Evolutionary conservation across 2,888 invertebrate genomes (phyloP).

Genomic region (Latrodectus elegans): DNA sequence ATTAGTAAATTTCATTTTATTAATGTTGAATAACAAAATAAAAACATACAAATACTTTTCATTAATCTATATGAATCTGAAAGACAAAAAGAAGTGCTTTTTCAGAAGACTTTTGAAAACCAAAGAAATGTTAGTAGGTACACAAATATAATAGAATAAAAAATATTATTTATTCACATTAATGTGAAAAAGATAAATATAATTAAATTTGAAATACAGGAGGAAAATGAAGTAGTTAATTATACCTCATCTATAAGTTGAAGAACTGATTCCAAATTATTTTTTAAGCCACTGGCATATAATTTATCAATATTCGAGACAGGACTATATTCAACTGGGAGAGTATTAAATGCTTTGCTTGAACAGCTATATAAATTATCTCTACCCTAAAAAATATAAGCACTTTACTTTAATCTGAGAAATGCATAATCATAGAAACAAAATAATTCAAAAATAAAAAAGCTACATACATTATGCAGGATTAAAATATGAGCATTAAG

Average conservation of each 20-base stretch:
- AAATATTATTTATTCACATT: too few relatives aligned
- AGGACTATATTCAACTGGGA: constrained; percentile 37
- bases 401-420: background rate
- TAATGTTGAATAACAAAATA: too few relatives aligned
- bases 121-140: too few relatives aligned
- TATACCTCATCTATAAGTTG: constrained; percentile 66
- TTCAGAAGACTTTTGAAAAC: too few relatives aligned
- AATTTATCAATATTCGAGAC: background rate
- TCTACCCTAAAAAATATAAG: constrained; percentile 67
- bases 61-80: too few relatives aligned
- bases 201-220: too few relatives aligned
- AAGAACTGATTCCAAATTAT: constrained; percentile 69
- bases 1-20: too few relatives aligned
- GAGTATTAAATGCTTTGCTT: constrained; percentile 70
- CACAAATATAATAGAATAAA: too few relatives aligned
- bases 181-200: too few relatives aligned
- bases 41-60: too few relatives aligned
- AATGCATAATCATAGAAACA: background rate
- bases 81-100: too few relatives aligned
- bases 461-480: constrained; percentile 75
- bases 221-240: too few relatives aligned
- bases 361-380: constrained; percentile 68
- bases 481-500: constrained; percentile 75
- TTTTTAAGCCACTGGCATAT: constrained; percentile 42
- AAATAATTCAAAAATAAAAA: background rate